Evolutionary conservation across 2,113 vertebrate genomes (phyloP), one percentile per base, ranked within the genome.

Genomic region (Onychostruthus taczanowskii): DNA sequence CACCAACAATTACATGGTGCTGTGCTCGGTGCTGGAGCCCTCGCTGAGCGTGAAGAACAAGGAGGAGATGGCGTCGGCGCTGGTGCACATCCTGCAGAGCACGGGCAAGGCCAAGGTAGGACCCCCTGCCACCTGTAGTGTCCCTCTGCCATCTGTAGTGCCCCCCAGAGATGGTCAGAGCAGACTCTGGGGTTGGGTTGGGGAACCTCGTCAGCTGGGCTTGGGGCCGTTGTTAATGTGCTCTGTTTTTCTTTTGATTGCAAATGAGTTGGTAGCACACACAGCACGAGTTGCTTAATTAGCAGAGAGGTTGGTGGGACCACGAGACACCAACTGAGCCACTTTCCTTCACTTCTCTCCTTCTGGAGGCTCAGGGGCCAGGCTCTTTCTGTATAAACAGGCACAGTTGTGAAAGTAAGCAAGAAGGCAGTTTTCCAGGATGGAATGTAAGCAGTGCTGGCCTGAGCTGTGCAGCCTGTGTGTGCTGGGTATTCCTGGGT

Each of bases 21-120:
- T 99, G 30, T 99, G 99, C 93, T 99, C 99, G 0, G 98, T 99
- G 95, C 98, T 99, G 14, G 99, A 99, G 97, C 99, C 99, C 7
- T 98, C 98, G 58, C 98, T 99, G 92, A 99, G 99, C 11, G 99
- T 99, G 82, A 99, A 99, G 98, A 99, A 98, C 98, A 99, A 99
- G 95, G 99, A 99, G 96, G 99, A 99, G 98, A 99, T 99, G 99
- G 99, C 99, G 0, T 99, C 98, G 0, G 99, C 99, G 0, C 98
- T 99, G 89, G 99, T 99, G 75, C 99, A 99, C 96, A 99, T 99
- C 93, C 98, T 99, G 35, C 99, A 99, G 98, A 99, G 99, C 97
- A 99, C 99, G 0, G 99, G 99, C 84, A 99, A 99, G 96, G 99
- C 99, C 84, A 99, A 99, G 99, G 99, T 99, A 95, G 93, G 98